Percentiles rank a stretch among this genome's conserved stretches.
phyloP scores from a whole-genome alignment of 2,888 invertebrate species.

The Aporophyla nigra region DNA sequence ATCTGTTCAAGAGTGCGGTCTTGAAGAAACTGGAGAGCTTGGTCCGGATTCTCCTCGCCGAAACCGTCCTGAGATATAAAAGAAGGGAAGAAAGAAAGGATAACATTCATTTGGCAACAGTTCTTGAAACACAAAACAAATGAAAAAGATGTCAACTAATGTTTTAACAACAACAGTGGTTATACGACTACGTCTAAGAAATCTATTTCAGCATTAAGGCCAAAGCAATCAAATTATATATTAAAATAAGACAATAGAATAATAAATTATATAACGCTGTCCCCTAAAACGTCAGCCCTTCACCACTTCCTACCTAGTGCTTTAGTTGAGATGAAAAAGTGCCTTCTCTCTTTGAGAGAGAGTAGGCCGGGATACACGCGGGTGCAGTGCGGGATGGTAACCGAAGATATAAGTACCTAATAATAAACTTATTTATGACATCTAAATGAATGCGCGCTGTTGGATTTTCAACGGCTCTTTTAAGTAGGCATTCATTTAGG shows the following conservation, averaged over 20 bases:
- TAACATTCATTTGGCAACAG: neutral
- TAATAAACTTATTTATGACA: neutral
- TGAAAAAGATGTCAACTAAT: neutral
- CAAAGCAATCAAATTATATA: too few species aligned
- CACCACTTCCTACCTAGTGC: too few species aligned
- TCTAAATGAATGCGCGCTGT: neutral
- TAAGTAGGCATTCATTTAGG: neutral
- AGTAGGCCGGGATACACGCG: too few species aligned
- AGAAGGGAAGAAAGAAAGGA: neutral
- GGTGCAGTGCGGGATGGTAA: neutral
- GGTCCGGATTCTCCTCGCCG: conserved; percentile 82
- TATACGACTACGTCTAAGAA: neutral
- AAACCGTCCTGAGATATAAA: conserved; percentile 80
- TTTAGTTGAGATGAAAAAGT: too few species aligned
- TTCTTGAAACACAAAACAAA: neutral
- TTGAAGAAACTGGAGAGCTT: conserved; percentile 71
- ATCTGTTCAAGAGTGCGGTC: conserved; percentile 83
- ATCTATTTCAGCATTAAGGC: neutral
- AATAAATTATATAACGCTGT: too few species aligned
- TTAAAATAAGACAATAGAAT: too few species aligned
- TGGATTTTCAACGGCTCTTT: neutral
- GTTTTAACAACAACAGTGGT: neutral
- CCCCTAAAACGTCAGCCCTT: too few species aligned
- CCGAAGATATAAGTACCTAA: neutral
- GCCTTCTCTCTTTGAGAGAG: too few species aligned